Evolutionary conservation across 2,797 vertebrate genomes (phyloP), one percentile per base, ranked within the genome.

Genomic region (Gobio occitaniae): DNA sequence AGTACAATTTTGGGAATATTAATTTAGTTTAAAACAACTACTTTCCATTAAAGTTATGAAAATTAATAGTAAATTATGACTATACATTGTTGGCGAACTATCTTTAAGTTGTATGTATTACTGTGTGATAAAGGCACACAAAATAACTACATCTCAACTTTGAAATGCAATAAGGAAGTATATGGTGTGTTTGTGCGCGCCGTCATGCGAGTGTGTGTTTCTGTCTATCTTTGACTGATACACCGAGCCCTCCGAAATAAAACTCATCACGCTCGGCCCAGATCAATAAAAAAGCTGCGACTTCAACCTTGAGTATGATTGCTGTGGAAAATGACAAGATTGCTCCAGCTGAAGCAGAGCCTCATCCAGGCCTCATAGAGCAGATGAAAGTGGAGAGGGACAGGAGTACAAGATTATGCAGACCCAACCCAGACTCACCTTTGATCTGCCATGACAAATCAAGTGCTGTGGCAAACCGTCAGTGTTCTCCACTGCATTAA

Each of bases 221-320:
- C 56, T 83, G 19, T 86, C 78, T 74, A 21, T 83, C 16, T 81
- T 70, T 65, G 59, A 38, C 41, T 69, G 82, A 88, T 79, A 36
- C 61, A 69, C 71, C 11, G n/a, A 72, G 71, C 82, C 79, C 76
- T 17, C 63, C 47, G 50, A 86, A 77, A 85, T 83, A 85, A 89
- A 88, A 86, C 76, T 59, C 82, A 81, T 87, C 84, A 78, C 41
- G 32, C 79, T 69, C 48, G 54, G 75, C 87, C 80, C 84, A 50
- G 88, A 91, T 91, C 90, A 90, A 89, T 91, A 75, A 86, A 90
- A 85, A 89, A 90, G 84, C 76, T 47, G 29, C 82, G 68, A 70
- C 85, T 89, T 75, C 77, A 89, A 92, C 91, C 90, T 91, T 93
- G 90, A 87, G 85, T 89, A 82, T 47, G 36, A 89, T 82, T 87